phyloP scores from a whole-genome alignment of 2,113 vertebrate genomes.

The Rattus rattus region DNA sequence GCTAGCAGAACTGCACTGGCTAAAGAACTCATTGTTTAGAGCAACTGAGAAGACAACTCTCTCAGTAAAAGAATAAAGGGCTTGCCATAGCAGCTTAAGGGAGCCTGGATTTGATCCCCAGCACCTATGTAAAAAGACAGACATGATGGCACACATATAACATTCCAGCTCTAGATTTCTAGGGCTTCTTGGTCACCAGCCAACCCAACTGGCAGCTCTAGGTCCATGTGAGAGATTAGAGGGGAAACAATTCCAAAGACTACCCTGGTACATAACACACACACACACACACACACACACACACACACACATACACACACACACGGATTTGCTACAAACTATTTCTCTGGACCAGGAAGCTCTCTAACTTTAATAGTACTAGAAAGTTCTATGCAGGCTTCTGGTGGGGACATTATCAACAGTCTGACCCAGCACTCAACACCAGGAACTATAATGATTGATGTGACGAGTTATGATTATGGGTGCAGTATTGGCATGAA shows the following conservation, averaged over 20 bases:
- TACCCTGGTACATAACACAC: too few species aligned
- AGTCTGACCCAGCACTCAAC: background rate
- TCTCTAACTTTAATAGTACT: background rate
- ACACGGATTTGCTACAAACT: background rate
- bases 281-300: background rate
- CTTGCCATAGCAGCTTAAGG: too few species aligned
- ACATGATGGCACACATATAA: too few species aligned
- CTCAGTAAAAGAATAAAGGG: background rate
- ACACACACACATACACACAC: background rate
- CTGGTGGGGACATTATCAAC: background rate
- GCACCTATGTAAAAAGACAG: background rate
- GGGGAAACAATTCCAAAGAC: background rate
- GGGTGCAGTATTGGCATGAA: background rate
- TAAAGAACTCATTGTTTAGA: background rate
- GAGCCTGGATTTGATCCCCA: background rate
- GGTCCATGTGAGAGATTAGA: background rate
- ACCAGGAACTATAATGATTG: background rate
- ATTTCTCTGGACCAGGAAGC: background rate
- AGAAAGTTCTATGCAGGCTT: background rate
- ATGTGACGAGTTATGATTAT: background rate
- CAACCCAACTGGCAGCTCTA: background rate
- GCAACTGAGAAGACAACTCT: too few species aligned
- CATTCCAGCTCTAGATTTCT: background rate
- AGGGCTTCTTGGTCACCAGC: background rate
- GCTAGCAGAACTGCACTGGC: background rate